Conservation (phyloP, 2,113 vertebrate genomes). For the Shinisaurus crocodilurus region DNA sequence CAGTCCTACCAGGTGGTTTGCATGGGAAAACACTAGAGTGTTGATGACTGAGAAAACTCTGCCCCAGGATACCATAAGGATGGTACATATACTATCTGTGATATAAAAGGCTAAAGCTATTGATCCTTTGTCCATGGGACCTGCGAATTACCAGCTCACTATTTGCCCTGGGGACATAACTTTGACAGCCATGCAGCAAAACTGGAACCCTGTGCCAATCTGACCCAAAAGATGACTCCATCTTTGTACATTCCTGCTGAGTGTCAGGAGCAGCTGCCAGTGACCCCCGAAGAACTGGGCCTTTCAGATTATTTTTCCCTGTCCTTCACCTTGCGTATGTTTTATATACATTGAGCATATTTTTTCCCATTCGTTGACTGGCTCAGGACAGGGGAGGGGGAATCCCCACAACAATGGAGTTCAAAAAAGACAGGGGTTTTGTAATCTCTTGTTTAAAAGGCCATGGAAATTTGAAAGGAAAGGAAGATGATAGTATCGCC, state of each 20-base stretch:
- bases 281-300: constrained; percentile 1
- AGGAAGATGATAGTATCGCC: constrained; percentile 67
- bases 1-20: background rate
- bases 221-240: fast-evolving
- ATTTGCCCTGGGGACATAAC: fast-evolving
- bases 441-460: constrained; percentile 66
- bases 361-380: constrained; percentile 46
- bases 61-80: background rate
- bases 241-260: background rate
- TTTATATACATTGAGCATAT: background rate
- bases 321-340: constrained; percentile 45
- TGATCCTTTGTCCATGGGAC: background rate
- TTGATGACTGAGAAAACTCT: background rate
- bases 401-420: constrained; percentile 66
- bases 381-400: constrained; percentile 11
- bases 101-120: too few relatives aligned
- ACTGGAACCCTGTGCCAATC: fast-evolving
- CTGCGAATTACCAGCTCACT: background rate
- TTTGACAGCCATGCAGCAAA: fast-evolving
- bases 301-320: constrained; percentile 27
- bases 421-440: constrained; percentile 58
- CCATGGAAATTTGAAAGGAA: constrained; percentile 72
- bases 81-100: too few relatives aligned
- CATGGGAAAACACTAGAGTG: background rate
- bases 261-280: fast-evolving